Evolutionary conservation across 1,140 invertebrate genomes (phyloP).

Genomic region (Drosophila baimaii): DNA sequence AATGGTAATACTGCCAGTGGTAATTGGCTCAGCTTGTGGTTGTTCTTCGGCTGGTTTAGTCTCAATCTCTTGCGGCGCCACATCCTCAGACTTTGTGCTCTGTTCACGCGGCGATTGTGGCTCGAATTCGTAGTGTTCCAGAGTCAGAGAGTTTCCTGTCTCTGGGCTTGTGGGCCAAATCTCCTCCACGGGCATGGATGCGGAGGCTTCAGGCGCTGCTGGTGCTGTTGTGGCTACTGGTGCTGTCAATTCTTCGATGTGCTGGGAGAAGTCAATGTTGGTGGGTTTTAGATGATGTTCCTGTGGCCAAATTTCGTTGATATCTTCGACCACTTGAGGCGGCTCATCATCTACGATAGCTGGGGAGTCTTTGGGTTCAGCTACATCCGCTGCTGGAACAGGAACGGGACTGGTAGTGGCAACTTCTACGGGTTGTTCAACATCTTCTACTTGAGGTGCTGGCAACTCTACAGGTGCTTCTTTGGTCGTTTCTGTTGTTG

Average conservation of each 20-base stretch:
- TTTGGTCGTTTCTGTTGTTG: constrained; percentile 67
- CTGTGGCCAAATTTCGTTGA: constrained; percentile 79
- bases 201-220: constrained; percentile 11
- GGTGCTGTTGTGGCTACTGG: constrained; percentile 13
- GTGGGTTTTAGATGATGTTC: constrained; percentile 75
- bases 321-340: constrained; percentile 66
- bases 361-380: constrained; percentile 32
- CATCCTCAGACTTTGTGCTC: constrained; percentile 22
- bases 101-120: constrained; percentile 39
- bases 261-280: constrained; percentile 81
- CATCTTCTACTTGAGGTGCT: constrained; percentile 83
- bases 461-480: constrained; percentile 80
- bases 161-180: constrained; percentile 79
- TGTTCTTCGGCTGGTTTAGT: constrained; percentile 7
- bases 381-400: constrained; percentile 74
- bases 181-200: constrained; percentile 60
- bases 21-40: constrained; percentile 7
- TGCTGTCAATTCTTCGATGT: constrained; percentile 44
- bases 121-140: constrained; percentile 74
- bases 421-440: constrained; percentile 79
- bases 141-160: constrained; percentile 71
- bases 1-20: constrained; percentile 52
- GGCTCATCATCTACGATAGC: constrained; percentile 19
- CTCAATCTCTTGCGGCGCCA: constrained; percentile 20
- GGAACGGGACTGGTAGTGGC: constrained; percentile 76